Base-by-base conservation (phyloP, 1,140 invertebrate genomes). In the Drosophila pectinifera region DNA sequence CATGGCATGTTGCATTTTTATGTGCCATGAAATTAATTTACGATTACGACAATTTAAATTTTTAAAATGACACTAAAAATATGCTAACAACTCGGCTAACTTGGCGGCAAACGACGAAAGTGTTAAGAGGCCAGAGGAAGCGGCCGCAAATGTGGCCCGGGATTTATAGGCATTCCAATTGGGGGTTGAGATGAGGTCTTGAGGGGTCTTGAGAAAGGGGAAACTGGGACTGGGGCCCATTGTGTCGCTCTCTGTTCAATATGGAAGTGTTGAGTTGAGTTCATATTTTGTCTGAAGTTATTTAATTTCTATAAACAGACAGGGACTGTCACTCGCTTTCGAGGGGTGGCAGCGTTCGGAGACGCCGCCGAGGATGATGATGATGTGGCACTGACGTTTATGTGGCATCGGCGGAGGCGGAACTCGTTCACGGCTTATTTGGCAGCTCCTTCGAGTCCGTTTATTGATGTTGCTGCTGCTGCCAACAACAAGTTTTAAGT, bases 11-110 rank as follows among this genome's bases (percentile, higher is more conserved):
- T 70, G 72, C 45, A 54, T 72, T 90, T 91, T 91, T 91, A 91
- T 91, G 90, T 73, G 74, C 90, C 85, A 91, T 91, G 85, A 91
- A 91, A 91, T 91, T 91, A 91, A 91, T 91, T 91, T 91, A 91
- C 85, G 90, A 90, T 89, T 89, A 90, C 85, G 90, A 91, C 78
- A 91, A 91, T 85, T 91, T 91, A 89, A 88, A 91, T 91, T 91
- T 91, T 91, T 91, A 91, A 91, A 88, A 84, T 78, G 64, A 65
- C 77, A 89, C 84, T 89, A 89, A 89, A 89, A 89, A 84, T 88
- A 89, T 89, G 84, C 79, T 68, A 84, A 89, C 84, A 83, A 80
- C 73, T 76, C 58, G 64, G 42, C 51, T 63, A 72, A 43, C 77
- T 80, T 79, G 80, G 67, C 74, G 55, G 65, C 45, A 48, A 48